These are phyloP conservation scores for Troilus luridus DNA, from an alignment of 2,888 invertebrate species.

Conservation along the genomic window DNA sequence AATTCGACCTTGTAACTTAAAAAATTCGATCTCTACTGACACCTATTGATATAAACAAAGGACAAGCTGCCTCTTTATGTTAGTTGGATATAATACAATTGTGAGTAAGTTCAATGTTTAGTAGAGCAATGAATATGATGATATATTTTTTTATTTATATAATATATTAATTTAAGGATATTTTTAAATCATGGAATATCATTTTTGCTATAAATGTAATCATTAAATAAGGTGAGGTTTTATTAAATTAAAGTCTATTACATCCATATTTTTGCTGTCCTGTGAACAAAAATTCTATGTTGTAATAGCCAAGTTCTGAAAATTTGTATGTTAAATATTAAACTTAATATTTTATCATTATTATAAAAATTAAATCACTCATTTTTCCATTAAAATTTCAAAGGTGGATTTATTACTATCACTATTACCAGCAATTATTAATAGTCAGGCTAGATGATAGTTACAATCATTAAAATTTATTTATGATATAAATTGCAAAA, in stretches of 20 bases:
- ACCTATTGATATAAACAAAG: slow-evolving; percentile 13
- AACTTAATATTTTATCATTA: no score
- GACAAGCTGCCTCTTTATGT: neutral
- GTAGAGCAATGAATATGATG: neutral
- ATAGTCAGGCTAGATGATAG: no score
- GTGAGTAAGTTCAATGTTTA: neutral
- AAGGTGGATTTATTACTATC: no score
- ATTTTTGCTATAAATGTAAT: neutral
- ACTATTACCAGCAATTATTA: no score
- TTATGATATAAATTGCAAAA: no score
- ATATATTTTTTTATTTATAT: neutral
- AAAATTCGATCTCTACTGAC: slow-evolving; percentile 4
- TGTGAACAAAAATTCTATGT: no score
- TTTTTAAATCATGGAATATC: neutral
- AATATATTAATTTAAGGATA: neutral
- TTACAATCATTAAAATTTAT: no score
- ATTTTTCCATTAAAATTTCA: no score
- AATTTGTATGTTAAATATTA: no score
- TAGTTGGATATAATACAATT: neutral
- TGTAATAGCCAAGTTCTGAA: no score
- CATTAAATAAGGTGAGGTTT: neutral
- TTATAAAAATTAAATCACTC: no score
- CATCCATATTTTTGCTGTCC: no score
- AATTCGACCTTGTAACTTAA: neutral
- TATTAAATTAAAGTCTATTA: neutral